phyloP scores from a whole-genome alignment of 2,888 invertebrate genomes.

The Lasiommata megera region DNA sequence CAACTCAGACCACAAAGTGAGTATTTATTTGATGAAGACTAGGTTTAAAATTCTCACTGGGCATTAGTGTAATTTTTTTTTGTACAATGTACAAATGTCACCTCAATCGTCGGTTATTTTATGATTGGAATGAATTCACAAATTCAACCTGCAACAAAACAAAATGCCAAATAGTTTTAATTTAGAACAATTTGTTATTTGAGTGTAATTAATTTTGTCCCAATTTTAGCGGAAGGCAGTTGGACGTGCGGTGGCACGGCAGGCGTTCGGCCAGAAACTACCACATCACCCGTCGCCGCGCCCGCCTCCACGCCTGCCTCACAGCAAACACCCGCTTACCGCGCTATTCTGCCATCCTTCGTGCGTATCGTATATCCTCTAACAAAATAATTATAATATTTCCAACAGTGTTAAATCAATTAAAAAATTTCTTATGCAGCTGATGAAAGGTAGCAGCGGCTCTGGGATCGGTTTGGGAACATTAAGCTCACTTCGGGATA shows the following conservation, averaged over 20 bases:
- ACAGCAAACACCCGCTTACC: constrained; percentile 85
- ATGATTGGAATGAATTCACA: too few relatives aligned
- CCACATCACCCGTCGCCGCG: constrained; percentile 77
- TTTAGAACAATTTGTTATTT: too few relatives aligned
- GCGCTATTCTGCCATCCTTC: constrained; percentile 89
- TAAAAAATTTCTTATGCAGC: constrained; percentile 39
- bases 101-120: too few relatives aligned
- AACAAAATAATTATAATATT: background rate
- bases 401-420: background rate
- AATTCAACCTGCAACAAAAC: too few relatives aligned
- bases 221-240: constrained; percentile 88
- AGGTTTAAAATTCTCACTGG: too few relatives aligned
- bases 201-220: background rate
- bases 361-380: constrained; percentile 79
- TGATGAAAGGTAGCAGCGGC: constrained; percentile 76
- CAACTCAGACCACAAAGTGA: constrained; percentile 78
- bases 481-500: constrained; percentile 61
- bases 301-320: constrained; percentile 75
- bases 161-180: too few relatives aligned
- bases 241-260: constrained; percentile 93
- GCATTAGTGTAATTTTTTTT: too few relatives aligned
- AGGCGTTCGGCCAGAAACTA: constrained; percentile 80
- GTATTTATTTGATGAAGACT: constrained; percentile 18
- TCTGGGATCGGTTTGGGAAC: constrained; percentile 72
- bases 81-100: too few relatives aligned